These are phyloP conservation scores for Podilymbus podiceps DNA, from an alignment of 2,113 vertebrate genomes.

Conservation along the genomic window DNA sequence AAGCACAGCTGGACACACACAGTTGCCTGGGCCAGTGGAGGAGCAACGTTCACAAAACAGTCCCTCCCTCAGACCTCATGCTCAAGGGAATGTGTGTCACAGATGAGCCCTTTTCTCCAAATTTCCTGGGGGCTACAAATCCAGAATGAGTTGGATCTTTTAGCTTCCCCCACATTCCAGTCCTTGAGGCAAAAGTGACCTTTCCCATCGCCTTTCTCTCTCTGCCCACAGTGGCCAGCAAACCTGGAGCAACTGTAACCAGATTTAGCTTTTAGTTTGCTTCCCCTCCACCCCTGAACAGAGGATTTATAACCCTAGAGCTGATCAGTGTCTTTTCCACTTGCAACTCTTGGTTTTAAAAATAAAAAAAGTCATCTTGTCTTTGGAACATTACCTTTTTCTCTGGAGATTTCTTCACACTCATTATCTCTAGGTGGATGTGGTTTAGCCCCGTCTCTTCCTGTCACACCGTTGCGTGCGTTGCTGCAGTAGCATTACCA, in stretches of 20 bases:
- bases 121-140: neutral
- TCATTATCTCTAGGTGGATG: neutral
- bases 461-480: neutral
- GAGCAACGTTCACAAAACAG: neutral
- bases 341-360: neutral
- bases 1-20: neutral
- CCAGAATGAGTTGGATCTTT: neutral
- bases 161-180: neutral
- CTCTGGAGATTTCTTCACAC: neutral
- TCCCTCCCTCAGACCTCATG: neutral
- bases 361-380: neutral
- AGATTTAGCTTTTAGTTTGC: neutral
- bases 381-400: neutral
- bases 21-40: neutral
- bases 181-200: neutral
- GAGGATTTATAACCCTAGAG: neutral
- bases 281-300: neutral
- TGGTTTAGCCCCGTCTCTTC: neutral
- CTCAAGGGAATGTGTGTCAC: neutral
- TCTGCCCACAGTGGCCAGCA: neutral
- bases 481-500: neutral
- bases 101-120: neutral
- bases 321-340: neutral
- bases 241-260: neutral
- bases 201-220: neutral